Evolutionary conservation across 2,888 invertebrate genomes (phyloP).

Genomic region (Cephus pygmeus): DNA sequence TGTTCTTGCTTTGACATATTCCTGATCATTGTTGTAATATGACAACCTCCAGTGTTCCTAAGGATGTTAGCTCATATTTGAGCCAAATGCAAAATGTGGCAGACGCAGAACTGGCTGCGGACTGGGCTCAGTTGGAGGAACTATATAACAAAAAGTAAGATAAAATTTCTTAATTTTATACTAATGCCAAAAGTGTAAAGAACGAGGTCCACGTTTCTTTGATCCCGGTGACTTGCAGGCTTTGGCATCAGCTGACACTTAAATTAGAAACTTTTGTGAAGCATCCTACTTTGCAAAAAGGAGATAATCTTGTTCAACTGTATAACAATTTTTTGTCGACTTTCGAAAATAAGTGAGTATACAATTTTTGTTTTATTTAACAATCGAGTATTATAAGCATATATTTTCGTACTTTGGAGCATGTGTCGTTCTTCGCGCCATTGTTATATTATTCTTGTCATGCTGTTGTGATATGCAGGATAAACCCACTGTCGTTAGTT

Average conservation of each 20-base stretch:
- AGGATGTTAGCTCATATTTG: conserved; percentile 77
- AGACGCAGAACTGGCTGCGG: conserved; percentile 81
- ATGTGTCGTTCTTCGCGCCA: not conserved
- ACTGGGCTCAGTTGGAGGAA: conserved; percentile 92
- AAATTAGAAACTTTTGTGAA: conserved; percentile 84
- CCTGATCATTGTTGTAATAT: conserved; percentile 66
- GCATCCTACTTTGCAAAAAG: conserved; percentile 79
- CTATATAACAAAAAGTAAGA: conserved; percentile 90
- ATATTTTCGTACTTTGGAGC: not conserved
- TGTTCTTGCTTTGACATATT: not conserved
- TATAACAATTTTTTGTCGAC: conserved; percentile 92
- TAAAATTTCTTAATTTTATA: conserved; percentile 7
- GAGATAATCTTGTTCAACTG: conserved; percentile 82
- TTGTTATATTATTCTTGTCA: not conserved
- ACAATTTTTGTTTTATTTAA: conserved; percentile 22
- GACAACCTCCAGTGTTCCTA: conserved; percentile 71
- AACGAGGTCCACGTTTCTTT: not conserved
- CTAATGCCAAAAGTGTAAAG: not conserved
- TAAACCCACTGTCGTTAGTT: conserved; percentile 91
- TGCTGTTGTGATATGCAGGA: conserved; percentile 72
- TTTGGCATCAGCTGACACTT: conserved; percentile 96
- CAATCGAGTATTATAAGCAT: not conserved
- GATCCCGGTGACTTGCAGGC: conserved; percentile 70
- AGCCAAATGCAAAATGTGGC: conserved; percentile 80
- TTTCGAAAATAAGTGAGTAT: conserved; percentile 93